Evolutionary conservation across 2,113 vertebrate species (phyloP).

Genomic region (Pterocles burchelli): DNA sequence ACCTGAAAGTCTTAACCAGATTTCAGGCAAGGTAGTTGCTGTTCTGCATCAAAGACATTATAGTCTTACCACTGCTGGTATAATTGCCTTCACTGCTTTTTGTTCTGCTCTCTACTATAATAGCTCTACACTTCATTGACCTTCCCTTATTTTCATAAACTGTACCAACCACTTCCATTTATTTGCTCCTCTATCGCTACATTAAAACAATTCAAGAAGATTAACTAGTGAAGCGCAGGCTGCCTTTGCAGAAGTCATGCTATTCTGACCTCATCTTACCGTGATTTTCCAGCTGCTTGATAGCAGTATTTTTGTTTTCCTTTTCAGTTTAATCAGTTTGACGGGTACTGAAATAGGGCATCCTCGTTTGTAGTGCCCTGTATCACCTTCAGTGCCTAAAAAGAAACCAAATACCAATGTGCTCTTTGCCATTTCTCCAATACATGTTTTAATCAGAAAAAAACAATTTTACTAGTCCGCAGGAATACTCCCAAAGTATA

Average conservation of each 20-base stretch:
- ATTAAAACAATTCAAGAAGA: constrained; percentile 39
- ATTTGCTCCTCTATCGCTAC: constrained; percentile 8
- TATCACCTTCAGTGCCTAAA: background rate
- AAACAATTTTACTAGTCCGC: background rate
- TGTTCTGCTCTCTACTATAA: constrained; percentile 8
- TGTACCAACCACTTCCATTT: constrained; percentile 24
- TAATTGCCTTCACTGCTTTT: constrained; percentile 38
- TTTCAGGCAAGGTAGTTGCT: background rate
- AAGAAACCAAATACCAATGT: background rate
- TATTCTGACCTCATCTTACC: constrained; percentile 19
- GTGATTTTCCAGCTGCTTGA: constrained; percentile 20
- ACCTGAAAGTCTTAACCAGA: background rate
- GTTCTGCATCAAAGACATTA: background rate
- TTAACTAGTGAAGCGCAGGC: constrained; percentile 17
- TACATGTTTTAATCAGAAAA: background rate
- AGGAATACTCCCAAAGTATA: background rate
- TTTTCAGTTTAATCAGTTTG: background rate
- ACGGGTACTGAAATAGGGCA: background rate
- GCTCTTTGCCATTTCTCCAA: background rate
- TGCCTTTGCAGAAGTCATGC: constrained; percentile 1
- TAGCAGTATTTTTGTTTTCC: background rate
- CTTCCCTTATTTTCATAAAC: constrained; percentile 58
- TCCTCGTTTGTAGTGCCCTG: background rate
- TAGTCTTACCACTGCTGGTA: background rate
- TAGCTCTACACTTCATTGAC: constrained; percentile 34